These are phyloP conservation scores for Astropecten irregularis DNA, from an alignment of 53 echinoderm and acorn worm genomes.

Conservation along the genomic window DNA sequence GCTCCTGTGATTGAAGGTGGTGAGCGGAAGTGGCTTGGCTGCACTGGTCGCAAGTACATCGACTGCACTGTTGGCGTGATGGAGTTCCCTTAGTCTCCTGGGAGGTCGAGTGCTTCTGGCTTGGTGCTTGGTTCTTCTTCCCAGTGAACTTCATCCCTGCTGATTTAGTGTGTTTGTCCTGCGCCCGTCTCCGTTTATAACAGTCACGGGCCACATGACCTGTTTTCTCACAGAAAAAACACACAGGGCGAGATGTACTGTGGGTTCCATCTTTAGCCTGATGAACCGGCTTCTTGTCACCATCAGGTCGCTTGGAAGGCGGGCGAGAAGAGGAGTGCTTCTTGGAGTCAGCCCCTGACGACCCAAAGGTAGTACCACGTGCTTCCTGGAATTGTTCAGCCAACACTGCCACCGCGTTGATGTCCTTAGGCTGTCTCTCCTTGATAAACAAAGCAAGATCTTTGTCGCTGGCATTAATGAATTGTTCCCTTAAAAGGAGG, in stretches of 20 bases:
- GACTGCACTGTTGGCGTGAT: neutral
- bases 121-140: neutral
- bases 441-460: conserved; percentile 6
- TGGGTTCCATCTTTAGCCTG: neutral
- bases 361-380: neutral
- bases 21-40: neutral
- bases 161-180: neutral
- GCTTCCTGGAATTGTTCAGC: conserved; percentile 37
- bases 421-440: conserved; percentile 5
- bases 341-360: neutral
- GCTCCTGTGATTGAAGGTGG: neutral
- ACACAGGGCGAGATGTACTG: neutral
- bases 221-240: neutral
- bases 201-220: conserved; percentile 29
- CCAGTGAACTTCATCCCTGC: neutral
- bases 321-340: neutral
- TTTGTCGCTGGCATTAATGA: neutral
- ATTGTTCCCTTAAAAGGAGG: conserved; percentile 22
- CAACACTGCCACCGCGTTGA: conserved; percentile 8
- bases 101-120: neutral
- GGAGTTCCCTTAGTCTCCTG: neutral
- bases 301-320: neutral
- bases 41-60: neutral
- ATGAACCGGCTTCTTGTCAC: neutral
- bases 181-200: neutral